Evolutionary conservation across 92 coral and sea anemone genomes (phyloP).

Genomic region (Porites cylindrica): DNA sequence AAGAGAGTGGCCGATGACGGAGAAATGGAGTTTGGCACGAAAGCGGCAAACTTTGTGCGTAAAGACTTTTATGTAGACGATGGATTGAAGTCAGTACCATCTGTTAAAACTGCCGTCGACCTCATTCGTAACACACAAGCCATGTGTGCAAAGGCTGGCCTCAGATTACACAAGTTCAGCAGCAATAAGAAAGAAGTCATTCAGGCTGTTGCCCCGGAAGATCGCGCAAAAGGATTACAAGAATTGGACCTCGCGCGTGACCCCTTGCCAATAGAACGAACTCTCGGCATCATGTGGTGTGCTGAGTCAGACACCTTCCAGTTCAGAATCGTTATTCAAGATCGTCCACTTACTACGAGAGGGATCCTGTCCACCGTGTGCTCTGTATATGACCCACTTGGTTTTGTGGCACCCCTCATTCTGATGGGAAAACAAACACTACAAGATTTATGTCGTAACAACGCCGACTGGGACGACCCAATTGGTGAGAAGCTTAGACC

Average conservation of each 20-base stretch:
- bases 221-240: conserved; percentile 61
- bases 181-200: conserved; percentile 54
- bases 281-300: conserved; percentile 66
- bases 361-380: conserved; percentile 66
- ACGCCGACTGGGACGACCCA: conserved; percentile 62
- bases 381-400: conserved; percentile 63
- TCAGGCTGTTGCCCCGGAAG: conserved; percentile 50
- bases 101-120: conserved; percentile 36
- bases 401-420: conserved; percentile 58
- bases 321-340: conserved; percentile 65
- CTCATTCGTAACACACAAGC: conserved; percentile 53
- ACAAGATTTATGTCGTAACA: conserved; percentile 58
- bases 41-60: conserved; percentile 40
- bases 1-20: conserved; percentile 63
- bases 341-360: conserved; percentile 58
- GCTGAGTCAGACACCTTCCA: conserved; percentile 58
- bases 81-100: conserved; percentile 54
- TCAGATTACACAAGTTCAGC: conserved; percentile 60
- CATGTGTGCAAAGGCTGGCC: conserved; percentile 73
- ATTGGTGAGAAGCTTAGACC: conserved; percentile 30
- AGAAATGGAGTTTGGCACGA: conserved; percentile 55
- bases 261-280: conserved; percentile 51
- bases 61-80: conserved; percentile 67
- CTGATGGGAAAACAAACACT: conserved; percentile 67
- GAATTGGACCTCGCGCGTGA: conserved; percentile 47